Conservation (phyloP, 2,888 invertebrate species). For the Acheta domesticus region DNA sequence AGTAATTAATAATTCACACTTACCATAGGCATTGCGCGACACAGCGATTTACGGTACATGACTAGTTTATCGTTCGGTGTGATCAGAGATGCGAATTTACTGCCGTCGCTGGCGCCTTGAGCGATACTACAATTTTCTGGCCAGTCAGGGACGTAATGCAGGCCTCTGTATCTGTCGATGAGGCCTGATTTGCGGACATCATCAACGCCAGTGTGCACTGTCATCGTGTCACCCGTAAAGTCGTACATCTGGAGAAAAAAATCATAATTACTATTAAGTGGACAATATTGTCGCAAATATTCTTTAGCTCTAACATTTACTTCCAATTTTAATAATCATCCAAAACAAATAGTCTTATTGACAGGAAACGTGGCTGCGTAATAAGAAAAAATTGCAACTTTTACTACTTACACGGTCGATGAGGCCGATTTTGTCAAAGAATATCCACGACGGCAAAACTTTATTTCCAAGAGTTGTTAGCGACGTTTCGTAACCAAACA, state of each 20-base stretch:
- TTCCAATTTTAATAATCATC: too few species aligned
- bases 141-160: constrained; percentile 74
- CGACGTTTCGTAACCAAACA: constrained; percentile 83
- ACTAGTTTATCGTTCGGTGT: constrained; percentile 63
- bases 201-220: constrained; percentile 67
- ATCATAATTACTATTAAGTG: constrained; percentile 21
- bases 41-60: constrained; percentile 82
- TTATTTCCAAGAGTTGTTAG: constrained; percentile 79
- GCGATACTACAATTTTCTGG: constrained; percentile 71
- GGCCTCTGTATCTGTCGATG: constrained; percentile 72
- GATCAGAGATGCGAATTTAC: constrained; percentile 74
- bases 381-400: not conserved
- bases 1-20: constrained; percentile 42
- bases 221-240: constrained; percentile 74
- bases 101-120: constrained; percentile 75
- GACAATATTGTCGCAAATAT: too few species aligned
- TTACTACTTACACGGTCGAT: constrained; percentile 72
- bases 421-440: constrained; percentile 81
- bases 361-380: not conserved
- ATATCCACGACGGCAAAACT: constrained; percentile 78
- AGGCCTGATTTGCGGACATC: constrained; percentile 64
- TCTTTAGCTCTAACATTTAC: too few species aligned
- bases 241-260: constrained; percentile 71
- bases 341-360: too few species aligned
- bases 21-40: constrained; percentile 75